A percentile compares a stretch with the other conserved stretches of the same genome.
phyloP scores from a whole-genome alignment of 2,888 invertebrate species.

The Sericinus montela region DNA sequence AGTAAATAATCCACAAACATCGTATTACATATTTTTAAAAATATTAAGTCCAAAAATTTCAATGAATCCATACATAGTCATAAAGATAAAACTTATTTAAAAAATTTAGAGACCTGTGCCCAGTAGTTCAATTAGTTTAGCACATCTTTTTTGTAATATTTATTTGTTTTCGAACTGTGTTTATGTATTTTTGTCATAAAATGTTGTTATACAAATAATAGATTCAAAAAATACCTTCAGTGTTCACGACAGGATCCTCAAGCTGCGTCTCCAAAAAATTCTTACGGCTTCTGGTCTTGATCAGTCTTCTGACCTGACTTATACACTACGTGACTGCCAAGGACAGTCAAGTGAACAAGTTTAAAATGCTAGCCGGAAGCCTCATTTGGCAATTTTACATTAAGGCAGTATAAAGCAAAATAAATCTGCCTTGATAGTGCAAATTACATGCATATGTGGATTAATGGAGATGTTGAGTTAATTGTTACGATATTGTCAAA shows the following conservation, averaged over 20 bases:
- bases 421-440: slow-evolving; percentile 35
- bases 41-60: not conserved
- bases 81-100: too few relatives aligned
- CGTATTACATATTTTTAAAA: not conserved
- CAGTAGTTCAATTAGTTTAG: not conserved
- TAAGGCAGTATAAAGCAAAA: slow-evolving; percentile 39
- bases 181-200: slow-evolving; percentile 35
- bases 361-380: slow-evolving; percentile 72
- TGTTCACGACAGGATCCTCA: slow-evolving; percentile 67
- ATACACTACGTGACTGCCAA: slow-evolving; percentile 78
- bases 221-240: slow-evolving; percentile 76
- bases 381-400: slow-evolving; percentile 53
- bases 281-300: slow-evolving; percentile 74
- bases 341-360: slow-evolving; percentile 78
- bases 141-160: slow-evolving; percentile 10
- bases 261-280: slow-evolving; percentile 73
- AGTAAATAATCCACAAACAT: not conserved
- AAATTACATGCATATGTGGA: slow-evolving; percentile 41
- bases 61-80: slow-evolving; percentile 4
- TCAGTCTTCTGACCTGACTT: slow-evolving; percentile 80
- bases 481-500: slow-evolving; percentile 46
- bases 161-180: slow-evolving; percentile 5
- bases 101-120: too few relatives aligned
- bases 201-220: slow-evolving; percentile 71
- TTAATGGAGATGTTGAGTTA: slow-evolving; percentile 41